These are phyloP conservation scores for Drosophila meridionalis DNA, from an alignment of 2,888 invertebrate species.

Conservation along the genomic window DNA sequence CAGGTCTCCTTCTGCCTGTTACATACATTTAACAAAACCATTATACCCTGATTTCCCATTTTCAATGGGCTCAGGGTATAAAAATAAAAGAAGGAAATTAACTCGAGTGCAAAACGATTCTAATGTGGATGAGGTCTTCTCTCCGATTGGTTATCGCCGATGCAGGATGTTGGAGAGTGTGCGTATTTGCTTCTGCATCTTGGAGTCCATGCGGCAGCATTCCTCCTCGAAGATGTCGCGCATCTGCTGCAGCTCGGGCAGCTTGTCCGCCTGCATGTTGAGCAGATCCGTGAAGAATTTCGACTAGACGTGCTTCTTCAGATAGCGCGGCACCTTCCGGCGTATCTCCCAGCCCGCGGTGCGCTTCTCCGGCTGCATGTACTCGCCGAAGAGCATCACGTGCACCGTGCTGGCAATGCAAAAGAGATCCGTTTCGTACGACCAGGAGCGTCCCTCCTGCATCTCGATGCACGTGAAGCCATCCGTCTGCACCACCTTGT, in stretches of 20 bases:
- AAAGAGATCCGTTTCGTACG: slow-evolving; percentile 96
- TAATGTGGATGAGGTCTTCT: slow-evolving; percentile 2
- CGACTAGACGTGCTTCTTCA: slow-evolving; percentile 91
- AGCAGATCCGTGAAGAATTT: slow-evolving; percentile 92
- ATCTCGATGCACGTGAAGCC: slow-evolving; percentile 96
- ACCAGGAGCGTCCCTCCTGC: slow-evolving; percentile 96
- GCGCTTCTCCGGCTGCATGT: slow-evolving; percentile 92
- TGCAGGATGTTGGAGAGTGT: slow-evolving; percentile 84
- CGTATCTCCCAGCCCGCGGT: slow-evolving; percentile 89
- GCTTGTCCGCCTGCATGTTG: slow-evolving; percentile 91
- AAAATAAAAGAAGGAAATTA: not conserved
- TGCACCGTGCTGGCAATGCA: slow-evolving; percentile 96
- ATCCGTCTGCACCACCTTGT: slow-evolving; percentile 91
- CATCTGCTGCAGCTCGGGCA: slow-evolving; percentile 88
- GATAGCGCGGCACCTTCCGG: slow-evolving; percentile 90
- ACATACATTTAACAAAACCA: too few relatives aligned
- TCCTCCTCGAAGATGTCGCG: slow-evolving; percentile 83
- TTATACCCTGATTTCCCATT: too few relatives aligned
- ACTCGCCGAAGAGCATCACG: slow-evolving; percentile 94
- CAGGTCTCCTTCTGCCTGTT: too few relatives aligned
- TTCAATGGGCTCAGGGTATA: too few relatives aligned
- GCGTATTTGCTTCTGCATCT: slow-evolving; percentile 84
- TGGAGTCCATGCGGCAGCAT: slow-evolving; percentile 84
- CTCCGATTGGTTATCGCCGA: slow-evolving; percentile 79
- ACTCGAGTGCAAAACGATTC: not conserved